Conservation (phyloP, 2,113 vertebrate species). For the Hippocampus abdominalis region DNA sequence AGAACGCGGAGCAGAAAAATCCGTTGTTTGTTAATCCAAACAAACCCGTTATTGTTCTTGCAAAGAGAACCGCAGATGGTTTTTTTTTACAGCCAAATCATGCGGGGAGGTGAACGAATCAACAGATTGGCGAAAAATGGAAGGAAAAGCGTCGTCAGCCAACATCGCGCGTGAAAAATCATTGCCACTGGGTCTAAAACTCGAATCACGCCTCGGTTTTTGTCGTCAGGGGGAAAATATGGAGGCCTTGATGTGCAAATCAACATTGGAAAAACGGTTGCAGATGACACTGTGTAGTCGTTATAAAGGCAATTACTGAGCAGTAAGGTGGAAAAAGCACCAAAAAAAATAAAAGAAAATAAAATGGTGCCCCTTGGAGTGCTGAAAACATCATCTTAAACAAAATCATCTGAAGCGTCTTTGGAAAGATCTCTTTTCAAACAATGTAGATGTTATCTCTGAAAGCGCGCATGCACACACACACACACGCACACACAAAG, state of each 20-base stretch:
- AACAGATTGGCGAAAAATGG: neutral
- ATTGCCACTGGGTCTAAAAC: neutral
- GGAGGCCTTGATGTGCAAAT: slow-evolving; percentile 7
- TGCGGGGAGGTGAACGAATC: slow-evolving; percentile 6
- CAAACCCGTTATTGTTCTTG: slow-evolving; percentile 38
- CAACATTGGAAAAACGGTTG: slow-evolving; percentile 2
- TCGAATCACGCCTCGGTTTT: neutral
- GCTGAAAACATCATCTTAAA: neutral
- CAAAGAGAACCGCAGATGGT: slow-evolving; percentile 13
- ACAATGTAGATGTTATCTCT: neutral
- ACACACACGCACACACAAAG: neutral
- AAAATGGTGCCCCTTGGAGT: neutral
- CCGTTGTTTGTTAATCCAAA: slow-evolving; percentile 56
- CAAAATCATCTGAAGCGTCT: neutral
- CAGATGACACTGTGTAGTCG: neutral
- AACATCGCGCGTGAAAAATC: neutral
- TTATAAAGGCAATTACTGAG: neutral
- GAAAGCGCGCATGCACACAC: neutral
- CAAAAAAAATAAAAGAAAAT: neutral
- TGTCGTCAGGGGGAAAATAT: slow-evolving; percentile 7
- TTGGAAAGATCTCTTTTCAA: neutral
- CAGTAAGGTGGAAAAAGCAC: neutral
- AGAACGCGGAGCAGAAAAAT: slow-evolving; percentile 47
- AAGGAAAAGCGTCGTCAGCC: neutral
- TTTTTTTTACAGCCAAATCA: slow-evolving; percentile 18